Evolutionary conservation across 92 coral and sea anemone genomes (phyloP), one percentile per base, ranked within the genome.

Genomic region (Epizoanthus scotinus): DNA sequence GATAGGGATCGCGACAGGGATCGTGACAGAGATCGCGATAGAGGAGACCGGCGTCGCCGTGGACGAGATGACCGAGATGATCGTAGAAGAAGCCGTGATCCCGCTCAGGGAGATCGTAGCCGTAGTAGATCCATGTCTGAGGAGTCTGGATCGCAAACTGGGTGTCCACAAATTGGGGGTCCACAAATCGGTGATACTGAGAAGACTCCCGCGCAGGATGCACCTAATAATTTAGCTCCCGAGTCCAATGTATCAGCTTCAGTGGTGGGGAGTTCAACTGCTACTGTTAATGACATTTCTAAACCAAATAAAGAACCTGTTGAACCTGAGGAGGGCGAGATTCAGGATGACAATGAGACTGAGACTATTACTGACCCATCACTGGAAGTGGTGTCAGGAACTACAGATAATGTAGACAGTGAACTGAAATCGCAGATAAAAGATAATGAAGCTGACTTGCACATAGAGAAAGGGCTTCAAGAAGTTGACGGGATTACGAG

Each of bases 301-400:
- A 24, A 71, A 44, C 70, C 67, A 28, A 83, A 82, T 42, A 73
- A 67, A 65, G 84, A 86, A 65, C 75, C 40, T 28, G 63, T 79
- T 12, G 65, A 81, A 42, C 89, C 87, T 34, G 94, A 92, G 71
- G 97, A 92, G 63, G 94, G 97, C 2, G 97, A 92, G 72, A 84
- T 92, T 58, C 74, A 84, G n/a, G 94, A 92, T 7, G 94, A 88
- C 63, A 84, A 86, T 60, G 86, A 86, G 47, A 69, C 40, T 52
- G 84, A 78, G 28, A 58, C 27, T 64, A 31, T 64, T 47, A 36
- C 31, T 34, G 81, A 24, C 36, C 22, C 68, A 21, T 21, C 38
- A 40, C 19, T 55, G 27, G 56, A 25, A 31, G 83, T 49, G 42
- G 69, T 59, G 4, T 40, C 69, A 21, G 59, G 20, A 28, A 17